Base-by-base conservation (phyloP, 2,888 invertebrate species). In the Habrosyne pyritoides region DNA sequence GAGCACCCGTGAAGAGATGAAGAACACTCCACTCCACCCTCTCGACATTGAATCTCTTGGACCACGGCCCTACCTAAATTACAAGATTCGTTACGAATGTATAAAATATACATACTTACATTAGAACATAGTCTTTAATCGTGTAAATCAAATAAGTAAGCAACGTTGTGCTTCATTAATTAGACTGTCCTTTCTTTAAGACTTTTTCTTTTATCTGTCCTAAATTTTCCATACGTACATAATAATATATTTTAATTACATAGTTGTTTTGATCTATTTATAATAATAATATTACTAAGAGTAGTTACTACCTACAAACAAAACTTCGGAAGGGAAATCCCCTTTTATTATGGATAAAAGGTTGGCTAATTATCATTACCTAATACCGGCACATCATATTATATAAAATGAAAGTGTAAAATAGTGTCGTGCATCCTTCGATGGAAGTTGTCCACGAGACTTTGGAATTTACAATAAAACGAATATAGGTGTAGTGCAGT, bases 1-100 rank as follows among this genome's bases (percentile, higher is more conserved):
- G 97, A 97, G 88, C 97, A 97, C 88, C 97, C 97, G 93, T 95
- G 95, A 94, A 93, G 68, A 69, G 64, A 63, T 81, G 60, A 63
- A 64, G 62, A 63, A 52, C 68, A 53, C 61, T 53, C 28, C 42
- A 53, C n/a, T n/a, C 56, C 42, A 57, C 60, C 58, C 60, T 47
- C 26, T 36, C 18, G 26, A 21, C 18, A n/a, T 46, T 28, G 10
- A 50, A 26, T 18, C 12, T 18, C 30, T 10, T 30, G 46, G 18
- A 21, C 18, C 22, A 52, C 36, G 22, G 42, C 12, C 7, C 36
- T 33, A 33, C 12, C 12, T 30, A 33, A 36, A 6, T 18, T 18
- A 18, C 8, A 42, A 2, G 14, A 42, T 3, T 36, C 36, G 3
- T 2, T 14, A 14, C 12, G 14, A 36, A 24, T 24, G 24, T 24